phyloP scores from a whole-genome alignment of 2,797 vertebrate species.

The Acomys russatus region DNA sequence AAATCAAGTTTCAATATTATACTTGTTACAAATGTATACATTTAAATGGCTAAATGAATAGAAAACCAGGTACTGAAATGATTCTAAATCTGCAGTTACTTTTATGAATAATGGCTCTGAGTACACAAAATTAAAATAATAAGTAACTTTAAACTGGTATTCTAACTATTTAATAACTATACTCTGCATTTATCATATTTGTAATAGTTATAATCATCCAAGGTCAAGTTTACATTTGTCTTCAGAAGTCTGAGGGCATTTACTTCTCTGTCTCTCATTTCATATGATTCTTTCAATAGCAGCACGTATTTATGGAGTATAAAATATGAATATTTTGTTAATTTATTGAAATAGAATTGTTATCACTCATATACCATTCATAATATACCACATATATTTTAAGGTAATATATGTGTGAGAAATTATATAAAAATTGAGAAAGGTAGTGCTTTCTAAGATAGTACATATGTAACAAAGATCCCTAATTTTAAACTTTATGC shows the following conservation, averaged over 20 bases:
- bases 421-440: background rate
- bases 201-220: background rate
- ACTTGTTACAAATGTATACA: background rate
- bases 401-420: background rate
- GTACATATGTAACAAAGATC: background rate
- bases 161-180: background rate
- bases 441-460: background rate
- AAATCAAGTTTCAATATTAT: background rate
- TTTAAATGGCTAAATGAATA: background rate
- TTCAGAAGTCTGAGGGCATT: background rate
- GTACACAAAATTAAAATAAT: background rate
- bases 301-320: background rate
- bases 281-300: background rate
- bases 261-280: background rate
- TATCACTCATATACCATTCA: background rate
- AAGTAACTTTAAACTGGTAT: background rate
- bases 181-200: background rate
- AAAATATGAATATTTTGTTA: background rate
- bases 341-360: background rate
- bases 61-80: background rate
- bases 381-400: too few species aligned
- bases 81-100: background rate
- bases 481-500: background rate
- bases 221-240: background rate
- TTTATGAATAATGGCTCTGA: background rate